These are phyloP conservation scores for Oxyruncus cristatus DNA, from an alignment of 2,113 vertebrate genomes.

Conservation along the genomic window DNA sequence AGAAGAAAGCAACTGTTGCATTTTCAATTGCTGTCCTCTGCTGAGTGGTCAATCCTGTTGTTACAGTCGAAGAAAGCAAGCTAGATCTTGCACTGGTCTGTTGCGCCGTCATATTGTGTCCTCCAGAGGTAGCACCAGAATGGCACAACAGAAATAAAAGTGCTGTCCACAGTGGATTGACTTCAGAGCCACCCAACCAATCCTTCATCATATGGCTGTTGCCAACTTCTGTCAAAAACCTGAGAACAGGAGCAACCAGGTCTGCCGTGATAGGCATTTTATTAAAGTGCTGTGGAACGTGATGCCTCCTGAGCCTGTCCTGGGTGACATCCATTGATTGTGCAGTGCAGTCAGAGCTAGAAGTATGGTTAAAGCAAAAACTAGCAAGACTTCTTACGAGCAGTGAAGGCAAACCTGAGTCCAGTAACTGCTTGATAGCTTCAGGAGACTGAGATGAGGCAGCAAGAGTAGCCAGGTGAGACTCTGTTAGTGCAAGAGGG, in stretches of 20 bases:
- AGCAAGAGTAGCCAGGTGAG: constrained; percentile 91
- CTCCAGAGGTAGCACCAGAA: constrained; percentile 85
- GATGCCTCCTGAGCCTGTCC: constrained; percentile 79
- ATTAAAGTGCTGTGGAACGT: constrained; percentile 75
- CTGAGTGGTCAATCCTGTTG: constrained; percentile 88
- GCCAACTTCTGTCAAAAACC: constrained; percentile 96
- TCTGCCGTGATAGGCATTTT: constrained; percentile 87
- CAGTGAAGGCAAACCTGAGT: constrained; percentile 92
- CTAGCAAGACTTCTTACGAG: constrained; percentile 91
- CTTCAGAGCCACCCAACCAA: constrained; percentile 95
- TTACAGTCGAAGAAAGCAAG: constrained; percentile 76
- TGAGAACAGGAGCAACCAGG: constrained; percentile 92
- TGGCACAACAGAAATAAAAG: constrained; percentile 96
- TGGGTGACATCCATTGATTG: constrained; percentile 76
- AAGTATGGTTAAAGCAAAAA: constrained; percentile 89
- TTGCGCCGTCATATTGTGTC: constrained; percentile 63
- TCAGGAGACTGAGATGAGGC: constrained; percentile 94
- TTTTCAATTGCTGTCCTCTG: constrained; percentile 97
- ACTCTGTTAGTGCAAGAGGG: constrained; percentile 87
- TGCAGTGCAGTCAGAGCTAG: constrained; percentile 82
- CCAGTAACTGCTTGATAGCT: constrained; percentile 93
- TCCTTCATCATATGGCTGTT: constrained; percentile 98
- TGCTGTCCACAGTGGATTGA: constrained; percentile 95
- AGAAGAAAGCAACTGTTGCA: constrained; percentile 94
- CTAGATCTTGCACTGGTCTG: constrained; percentile 76